These are phyloP conservation scores for Ptychodera flava DNA, from an alignment of 35 echinoderm and acorn worm genomes.

Conservation along the genomic window DNA sequence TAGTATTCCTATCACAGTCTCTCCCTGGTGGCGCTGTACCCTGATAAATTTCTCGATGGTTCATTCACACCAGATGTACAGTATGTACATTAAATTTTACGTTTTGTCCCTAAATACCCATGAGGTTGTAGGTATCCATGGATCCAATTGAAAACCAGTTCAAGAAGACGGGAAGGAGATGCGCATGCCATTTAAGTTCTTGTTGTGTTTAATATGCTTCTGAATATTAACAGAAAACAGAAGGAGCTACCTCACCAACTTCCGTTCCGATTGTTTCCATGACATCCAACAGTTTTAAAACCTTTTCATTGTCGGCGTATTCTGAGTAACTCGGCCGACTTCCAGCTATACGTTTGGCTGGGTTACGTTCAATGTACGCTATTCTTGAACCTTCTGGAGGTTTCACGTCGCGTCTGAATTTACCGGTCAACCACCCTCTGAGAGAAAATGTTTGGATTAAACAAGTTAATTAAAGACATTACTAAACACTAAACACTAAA, in stretches of 20 bases:
- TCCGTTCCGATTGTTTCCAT: constrained; percentile 36
- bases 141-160: no score
- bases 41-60: no score
- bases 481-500: not conserved
- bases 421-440: constrained; percentile 71
- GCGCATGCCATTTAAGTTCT: no score
- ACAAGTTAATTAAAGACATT: not conserved
- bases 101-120: no score
- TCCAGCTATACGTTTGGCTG: constrained; percentile 8
- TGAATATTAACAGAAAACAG: no score
- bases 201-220: no score
- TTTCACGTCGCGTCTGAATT: constrained; percentile 38
- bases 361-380: constrained; percentile 37
- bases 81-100: no score
- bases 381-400: constrained; percentile 50
- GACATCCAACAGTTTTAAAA: constrained; percentile 45
- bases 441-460: not conserved
- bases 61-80: no score
- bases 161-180: no score
- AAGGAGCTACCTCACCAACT: constrained; percentile 50
- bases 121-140: no score
- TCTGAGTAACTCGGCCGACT: constrained; percentile 47
- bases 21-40: no score
- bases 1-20: no score
- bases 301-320: constrained; percentile 36